Conservation (phyloP, 2,888 invertebrate genomes). For the Lathronympha strigana region DNA sequence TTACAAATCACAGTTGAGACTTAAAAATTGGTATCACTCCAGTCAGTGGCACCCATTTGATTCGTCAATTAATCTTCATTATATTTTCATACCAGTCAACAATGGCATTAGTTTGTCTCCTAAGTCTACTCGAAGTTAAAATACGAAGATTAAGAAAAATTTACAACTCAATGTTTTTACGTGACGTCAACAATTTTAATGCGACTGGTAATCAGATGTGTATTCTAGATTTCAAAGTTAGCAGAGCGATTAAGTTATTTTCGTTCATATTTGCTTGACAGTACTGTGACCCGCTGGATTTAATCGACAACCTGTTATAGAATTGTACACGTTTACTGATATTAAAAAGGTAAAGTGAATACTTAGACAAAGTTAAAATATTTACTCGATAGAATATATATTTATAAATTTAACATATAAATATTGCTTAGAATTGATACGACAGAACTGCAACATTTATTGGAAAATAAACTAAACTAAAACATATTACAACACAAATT, state of each 20-base stretch:
- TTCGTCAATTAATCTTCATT: no score
- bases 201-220: constrained; percentile 48
- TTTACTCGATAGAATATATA: neutral
- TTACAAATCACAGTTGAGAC: no score
- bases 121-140: constrained; percentile 1
- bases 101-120: no score
- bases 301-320: constrained; percentile 29
- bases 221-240: constrained; percentile 58
- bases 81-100: no score
- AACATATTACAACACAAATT: no score
- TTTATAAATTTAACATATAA: no score
- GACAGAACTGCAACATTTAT: no score
- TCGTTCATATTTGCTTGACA: constrained; percentile 34
- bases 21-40: no score
- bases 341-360: no score
- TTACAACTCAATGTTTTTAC: constrained; percentile 42
- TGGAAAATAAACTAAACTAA: no score
- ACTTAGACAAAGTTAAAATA: neutral
- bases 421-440: no score
- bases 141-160: constrained; percentile 28
- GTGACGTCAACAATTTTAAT: constrained; percentile 56
- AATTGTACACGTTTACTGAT: constrained; percentile 11
- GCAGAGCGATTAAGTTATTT: constrained; percentile 40
- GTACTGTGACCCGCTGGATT: constrained; percentile 32
- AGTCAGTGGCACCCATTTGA: no score